A percentile compares a stretch with the other conserved stretches of the same genome.
phyloP scores from a whole-genome alignment of 2,797 vertebrate genomes.

The Melanotaenia nigrans region DNA sequence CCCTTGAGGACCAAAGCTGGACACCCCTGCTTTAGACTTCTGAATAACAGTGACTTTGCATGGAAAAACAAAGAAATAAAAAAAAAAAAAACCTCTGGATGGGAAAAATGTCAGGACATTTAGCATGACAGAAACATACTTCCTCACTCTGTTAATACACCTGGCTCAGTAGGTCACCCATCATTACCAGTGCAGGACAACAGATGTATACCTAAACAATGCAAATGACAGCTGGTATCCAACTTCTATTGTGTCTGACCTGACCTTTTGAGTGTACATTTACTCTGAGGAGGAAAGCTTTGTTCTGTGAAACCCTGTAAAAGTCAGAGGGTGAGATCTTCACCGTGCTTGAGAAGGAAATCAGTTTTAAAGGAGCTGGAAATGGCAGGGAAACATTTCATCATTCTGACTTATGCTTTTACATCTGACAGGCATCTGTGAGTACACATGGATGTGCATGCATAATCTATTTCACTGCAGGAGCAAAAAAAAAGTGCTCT shows the following conservation, averaged over 20 bases:
- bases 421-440: slow-evolving; percentile 76
- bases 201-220: slow-evolving; percentile 49
- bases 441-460: slow-evolving; percentile 73
- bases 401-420: slow-evolving; percentile 61
- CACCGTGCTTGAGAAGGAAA: slow-evolving; percentile 62
- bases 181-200: slow-evolving; percentile 33
- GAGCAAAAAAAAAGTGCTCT: slow-evolving; percentile 51
- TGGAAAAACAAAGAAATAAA: too few relatives aligned
- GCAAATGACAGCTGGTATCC: slow-evolving; percentile 49
- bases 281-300: slow-evolving; percentile 26
- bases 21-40: not conserved
- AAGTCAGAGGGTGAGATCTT: slow-evolving; percentile 42
- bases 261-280: slow-evolving; percentile 52
- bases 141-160: slow-evolving; percentile 22
- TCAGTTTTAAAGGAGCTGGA: slow-evolving; percentile 61
- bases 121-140: slow-evolving; percentile 3
- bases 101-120: slow-evolving; percentile 23
- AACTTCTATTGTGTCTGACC: slow-evolving; percentile 43
- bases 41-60: not conserved
- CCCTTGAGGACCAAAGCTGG: too few relatives aligned
- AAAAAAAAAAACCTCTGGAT: not conserved
- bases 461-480: slow-evolving; percentile 70
- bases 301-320: slow-evolving; percentile 31
- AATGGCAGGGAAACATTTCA: slow-evolving; percentile 65
- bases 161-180: slow-evolving; percentile 42